Evolutionary conservation across 2,113 vertebrate genomes (phyloP).

Genomic region (Anas platyrhynchos): DNA sequence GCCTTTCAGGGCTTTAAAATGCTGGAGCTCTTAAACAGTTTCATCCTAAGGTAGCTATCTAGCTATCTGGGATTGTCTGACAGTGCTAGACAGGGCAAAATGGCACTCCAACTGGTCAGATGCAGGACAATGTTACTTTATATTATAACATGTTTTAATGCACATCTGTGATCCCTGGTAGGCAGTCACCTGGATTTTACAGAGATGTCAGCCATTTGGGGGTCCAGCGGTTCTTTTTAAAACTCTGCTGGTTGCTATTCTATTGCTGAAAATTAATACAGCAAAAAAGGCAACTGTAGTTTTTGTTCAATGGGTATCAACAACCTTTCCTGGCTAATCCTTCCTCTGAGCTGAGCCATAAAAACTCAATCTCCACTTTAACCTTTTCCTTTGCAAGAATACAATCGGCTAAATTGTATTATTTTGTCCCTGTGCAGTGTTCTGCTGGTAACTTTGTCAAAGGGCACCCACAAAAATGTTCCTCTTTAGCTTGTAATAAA

Average conservation of each 20-base stretch:
- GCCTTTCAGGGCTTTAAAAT: neutral
- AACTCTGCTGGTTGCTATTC: neutral
- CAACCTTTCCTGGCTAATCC: neutral
- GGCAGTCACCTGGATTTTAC: neutral
- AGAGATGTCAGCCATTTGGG: neutral
- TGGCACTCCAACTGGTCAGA: neutral
- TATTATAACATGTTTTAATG: neutral
- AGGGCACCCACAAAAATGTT: constrained; percentile 27
- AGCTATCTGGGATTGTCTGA: neutral
- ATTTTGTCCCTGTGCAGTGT: neutral
- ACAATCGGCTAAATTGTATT: constrained; percentile 44
- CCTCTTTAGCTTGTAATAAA: constrained; percentile 36
- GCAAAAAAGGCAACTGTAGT: neutral
- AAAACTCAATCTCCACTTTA: neutral
- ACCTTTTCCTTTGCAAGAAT: constrained; percentile 11
- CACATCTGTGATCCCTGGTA: neutral
- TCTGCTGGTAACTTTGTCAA: constrained; percentile 12
- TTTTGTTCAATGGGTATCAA: neutral
- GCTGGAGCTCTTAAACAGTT: neutral
- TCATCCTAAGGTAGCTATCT: too few relatives aligned
- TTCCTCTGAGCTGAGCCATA: neutral
- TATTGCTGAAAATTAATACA: neutral
- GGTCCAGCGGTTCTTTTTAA: neutral
- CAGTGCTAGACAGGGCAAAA: neutral
- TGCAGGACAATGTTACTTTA: neutral